These are phyloP conservation scores for Spodoptera littoralis DNA, from an alignment of 2,888 invertebrate species.

Conservation along the genomic window DNA sequence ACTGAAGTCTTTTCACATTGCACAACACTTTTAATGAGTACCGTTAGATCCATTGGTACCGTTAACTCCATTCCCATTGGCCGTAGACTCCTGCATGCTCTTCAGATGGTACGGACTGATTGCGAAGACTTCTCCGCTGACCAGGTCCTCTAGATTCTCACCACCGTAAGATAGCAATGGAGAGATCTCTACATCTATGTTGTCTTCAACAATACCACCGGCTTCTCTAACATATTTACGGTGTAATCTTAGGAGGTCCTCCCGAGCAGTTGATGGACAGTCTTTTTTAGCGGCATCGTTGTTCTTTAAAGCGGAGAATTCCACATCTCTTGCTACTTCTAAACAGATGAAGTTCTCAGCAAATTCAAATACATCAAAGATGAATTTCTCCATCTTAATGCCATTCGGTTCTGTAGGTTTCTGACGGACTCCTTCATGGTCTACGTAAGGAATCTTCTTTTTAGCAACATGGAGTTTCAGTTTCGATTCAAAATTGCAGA, in stretches of 20 bases:
- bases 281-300: conserved; percentile 95
- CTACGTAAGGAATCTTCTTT: conserved; percentile 97
- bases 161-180: conserved; percentile 97
- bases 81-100: conserved; percentile 75
- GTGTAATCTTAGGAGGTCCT: conserved; percentile 93
- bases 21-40: conserved; percentile 60
- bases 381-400: conserved; percentile 99
- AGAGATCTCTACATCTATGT: conserved; percentile 95
- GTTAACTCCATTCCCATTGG: conserved; percentile 81
- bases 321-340: conserved; percentile 96
- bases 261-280: conserved; percentile 95
- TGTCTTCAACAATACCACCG: conserved; percentile 92
- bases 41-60: conserved; percentile 39
- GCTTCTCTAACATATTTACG: conserved; percentile 94
- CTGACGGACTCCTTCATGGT: conserved; percentile 91
- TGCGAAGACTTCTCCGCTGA: conserved; percentile 90
- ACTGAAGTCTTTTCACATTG: neutral
- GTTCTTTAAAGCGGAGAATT: conserved; percentile 99
- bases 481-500: conserved; percentile 92
- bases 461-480: conserved; percentile 98
- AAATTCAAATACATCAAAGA: conserved; percentile 99
- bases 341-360: conserved; percentile 97
- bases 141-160: conserved; percentile 92
- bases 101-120: conserved; percentile 90
- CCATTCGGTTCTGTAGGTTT: conserved; percentile 96